A percentile compares a stretch with the other conserved stretches of the same genome.
These are phyloP conservation scores for Hyppa rectilinea DNA, from an alignment of 2,888 invertebrate species.

Conservation along the genomic window DNA sequence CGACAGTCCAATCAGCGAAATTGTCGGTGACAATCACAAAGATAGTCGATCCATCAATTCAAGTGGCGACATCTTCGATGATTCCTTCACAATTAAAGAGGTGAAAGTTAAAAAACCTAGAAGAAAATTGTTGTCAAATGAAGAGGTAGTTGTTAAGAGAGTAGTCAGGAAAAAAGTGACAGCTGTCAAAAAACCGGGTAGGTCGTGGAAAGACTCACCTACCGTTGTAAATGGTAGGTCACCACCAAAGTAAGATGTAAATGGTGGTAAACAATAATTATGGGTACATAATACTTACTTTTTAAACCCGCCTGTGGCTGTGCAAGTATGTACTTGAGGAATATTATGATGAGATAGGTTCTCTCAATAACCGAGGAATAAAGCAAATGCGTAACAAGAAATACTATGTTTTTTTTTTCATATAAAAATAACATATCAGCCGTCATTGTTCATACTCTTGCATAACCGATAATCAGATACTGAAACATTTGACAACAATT, in stretches of 20 bases:
- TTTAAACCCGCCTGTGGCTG: slow-evolving; percentile 32
- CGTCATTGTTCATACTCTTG: slow-evolving; percentile 2
- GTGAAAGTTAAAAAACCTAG: slow-evolving; percentile 82
- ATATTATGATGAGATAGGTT: slow-evolving; percentile 8
- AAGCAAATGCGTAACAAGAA: slow-evolving; percentile 35
- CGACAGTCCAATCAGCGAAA: slow-evolving; percentile 82
- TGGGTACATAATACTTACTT: slow-evolving; percentile 40
- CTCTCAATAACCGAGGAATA: slow-evolving; percentile 30
- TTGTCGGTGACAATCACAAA: slow-evolving; percentile 76
- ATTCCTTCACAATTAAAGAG: slow-evolving; percentile 82
- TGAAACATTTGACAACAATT: slow-evolving; percentile 19
- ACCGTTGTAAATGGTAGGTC: slow-evolving; percentile 83
- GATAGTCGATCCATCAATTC: slow-evolving; percentile 73
- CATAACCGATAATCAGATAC: slow-evolving; percentile 8
- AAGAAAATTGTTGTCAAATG: slow-evolving; percentile 79
- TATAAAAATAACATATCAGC: slow-evolving; percentile 7
- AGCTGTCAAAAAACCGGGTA: slow-evolving; percentile 74
- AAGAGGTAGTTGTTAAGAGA: slow-evolving; percentile 80
- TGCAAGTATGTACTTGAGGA: slow-evolving; percentile 16
- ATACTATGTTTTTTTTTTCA: slow-evolving; percentile 20
- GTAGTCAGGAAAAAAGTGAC: slow-evolving; percentile 83
- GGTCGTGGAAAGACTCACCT: slow-evolving; percentile 82
- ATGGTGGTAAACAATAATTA: slow-evolving; percentile 33
- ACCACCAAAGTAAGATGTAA: slow-evolving; percentile 75
- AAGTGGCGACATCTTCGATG: slow-evolving; percentile 87